Conservation (phyloP, 2,113 vertebrate species). For the Columbina picui region DNA sequence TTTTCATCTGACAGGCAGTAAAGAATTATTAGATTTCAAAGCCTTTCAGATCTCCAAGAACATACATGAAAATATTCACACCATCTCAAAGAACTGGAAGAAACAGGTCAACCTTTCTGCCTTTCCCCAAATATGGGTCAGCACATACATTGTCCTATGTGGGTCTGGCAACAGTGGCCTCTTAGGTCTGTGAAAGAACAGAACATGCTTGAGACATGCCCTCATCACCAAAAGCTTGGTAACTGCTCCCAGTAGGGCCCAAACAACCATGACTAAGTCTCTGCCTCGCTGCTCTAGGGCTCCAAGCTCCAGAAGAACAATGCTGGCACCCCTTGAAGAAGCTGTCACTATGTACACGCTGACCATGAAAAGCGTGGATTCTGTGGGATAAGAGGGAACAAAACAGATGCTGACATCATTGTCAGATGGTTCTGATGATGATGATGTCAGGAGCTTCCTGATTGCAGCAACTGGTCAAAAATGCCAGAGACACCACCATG, state of each 20-base stretch:
- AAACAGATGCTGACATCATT: background rate
- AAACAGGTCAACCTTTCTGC: background rate
- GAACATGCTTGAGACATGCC: background rate
- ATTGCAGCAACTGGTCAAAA: background rate
- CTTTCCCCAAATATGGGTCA: background rate
- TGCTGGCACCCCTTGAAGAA: constrained; percentile 40
- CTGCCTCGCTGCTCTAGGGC: background rate
- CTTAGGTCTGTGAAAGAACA: background rate
- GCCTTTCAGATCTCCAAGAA: background rate
- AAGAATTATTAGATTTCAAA: background rate
- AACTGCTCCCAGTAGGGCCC: background rate
- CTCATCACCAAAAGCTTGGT: background rate
- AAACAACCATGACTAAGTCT: background rate
- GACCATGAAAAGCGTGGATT: background rate
- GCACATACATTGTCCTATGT: accelerated
- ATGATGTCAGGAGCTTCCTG: background rate
- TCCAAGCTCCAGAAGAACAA: constrained; percentile 27
- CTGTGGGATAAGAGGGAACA: background rate
- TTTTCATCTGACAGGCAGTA: background rate
- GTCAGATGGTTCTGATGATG: background rate
- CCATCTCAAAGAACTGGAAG: background rate
- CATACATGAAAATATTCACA: background rate
- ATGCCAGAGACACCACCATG: background rate
- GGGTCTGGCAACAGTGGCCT: background rate
- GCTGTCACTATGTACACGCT: background rate